phyloP scores from a whole-genome alignment of 2,888 invertebrate species.

The Corbicula japonica region DNA sequence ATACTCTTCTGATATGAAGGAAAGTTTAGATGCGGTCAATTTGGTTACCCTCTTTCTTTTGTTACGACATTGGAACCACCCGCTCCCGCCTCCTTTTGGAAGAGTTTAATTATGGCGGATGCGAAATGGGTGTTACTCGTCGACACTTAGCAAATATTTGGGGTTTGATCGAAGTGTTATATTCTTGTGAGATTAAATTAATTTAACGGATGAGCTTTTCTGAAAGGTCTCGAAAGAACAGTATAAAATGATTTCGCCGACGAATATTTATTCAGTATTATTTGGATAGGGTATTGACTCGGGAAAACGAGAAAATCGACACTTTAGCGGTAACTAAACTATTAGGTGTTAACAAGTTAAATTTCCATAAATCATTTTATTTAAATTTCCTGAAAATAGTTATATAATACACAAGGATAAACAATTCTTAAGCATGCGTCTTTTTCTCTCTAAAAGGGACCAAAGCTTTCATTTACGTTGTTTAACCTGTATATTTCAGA shows the following conservation, averaged over 20 bases:
- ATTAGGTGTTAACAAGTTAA: not conserved
- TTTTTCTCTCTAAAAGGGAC: no score
- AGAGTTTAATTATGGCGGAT: conserved; percentile 30
- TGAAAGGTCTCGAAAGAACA: not conserved
- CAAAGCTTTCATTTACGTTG: not conserved
- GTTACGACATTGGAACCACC: conserved; percentile 45
- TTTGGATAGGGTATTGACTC: no score
- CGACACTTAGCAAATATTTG: conserved; percentile 21
- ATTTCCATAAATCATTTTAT: not conserved
- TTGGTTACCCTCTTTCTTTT: conserved; percentile 24
- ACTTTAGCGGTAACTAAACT: not conserved
- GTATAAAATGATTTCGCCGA: not conserved
- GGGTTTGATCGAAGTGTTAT: conserved; percentile 7
- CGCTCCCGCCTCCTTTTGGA: conserved; percentile 25
- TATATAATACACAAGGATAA: no score
- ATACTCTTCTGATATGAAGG: conserved; percentile 24
- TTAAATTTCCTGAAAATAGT: not conserved
- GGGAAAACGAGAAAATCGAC: conserved; percentile 9
- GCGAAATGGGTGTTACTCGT: conserved; percentile 8
- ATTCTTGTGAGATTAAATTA: conserved; percentile 6
- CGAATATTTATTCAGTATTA: no score
- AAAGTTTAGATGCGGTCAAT: conserved; percentile 3
- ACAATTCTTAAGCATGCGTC: no score
- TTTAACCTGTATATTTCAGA: not conserved
- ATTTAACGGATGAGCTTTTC: conserved; percentile 2